Evolutionary conservation across 2,113 vertebrate species (phyloP), one percentile per base, ranked within the genome.

Genomic region (Serilophus lunatus): DNA sequence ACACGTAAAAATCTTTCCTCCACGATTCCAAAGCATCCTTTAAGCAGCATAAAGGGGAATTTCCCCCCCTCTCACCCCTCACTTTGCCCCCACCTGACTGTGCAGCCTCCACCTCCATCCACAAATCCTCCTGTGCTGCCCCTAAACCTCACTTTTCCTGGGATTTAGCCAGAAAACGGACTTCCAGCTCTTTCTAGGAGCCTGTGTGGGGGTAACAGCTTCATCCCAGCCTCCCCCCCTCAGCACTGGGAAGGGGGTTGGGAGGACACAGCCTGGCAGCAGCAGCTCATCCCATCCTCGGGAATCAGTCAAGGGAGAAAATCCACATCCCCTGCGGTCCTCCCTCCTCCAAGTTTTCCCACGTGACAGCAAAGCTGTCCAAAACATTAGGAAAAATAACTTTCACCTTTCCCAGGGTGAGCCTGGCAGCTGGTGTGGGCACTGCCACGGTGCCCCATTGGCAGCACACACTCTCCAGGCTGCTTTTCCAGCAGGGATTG

Each of bases 231-330:
- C 53, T 42, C 45, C 71, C 10, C 29, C 9, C 31, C 3, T 5
- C 2, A 4, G 29, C 0, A 0, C 42, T 23, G 76, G 66, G 60
- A 26, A 51, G 54, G 76, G 49, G 51, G 42, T 38, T 53, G 60
- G 56, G 40, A 70, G 6, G 33, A 74, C 33, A 2, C 24, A 24
- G 16, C 70, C 77, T 79, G 12, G 29, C 80, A 38, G 56, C 80
- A 26, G 0, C 45, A 35, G 59, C 82, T 84, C 82, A 5, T 15
- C 61, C 10, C 71, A 61, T 88, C 90, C 93, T 35, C 3, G 50
- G 90, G 80, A 82, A 49, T 51, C 76, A 78, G 82, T 61, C 18
- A 57, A 95, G 89, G 86, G 82, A 90, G n/a, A 84, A 79, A 80
- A 60, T 23, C 65, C 54, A 13, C 40, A 19, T 75, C 50, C 69